phyloP scores from a whole-genome alignment of 2,113 vertebrate genomes.

The Gallinago undulata region DNA sequence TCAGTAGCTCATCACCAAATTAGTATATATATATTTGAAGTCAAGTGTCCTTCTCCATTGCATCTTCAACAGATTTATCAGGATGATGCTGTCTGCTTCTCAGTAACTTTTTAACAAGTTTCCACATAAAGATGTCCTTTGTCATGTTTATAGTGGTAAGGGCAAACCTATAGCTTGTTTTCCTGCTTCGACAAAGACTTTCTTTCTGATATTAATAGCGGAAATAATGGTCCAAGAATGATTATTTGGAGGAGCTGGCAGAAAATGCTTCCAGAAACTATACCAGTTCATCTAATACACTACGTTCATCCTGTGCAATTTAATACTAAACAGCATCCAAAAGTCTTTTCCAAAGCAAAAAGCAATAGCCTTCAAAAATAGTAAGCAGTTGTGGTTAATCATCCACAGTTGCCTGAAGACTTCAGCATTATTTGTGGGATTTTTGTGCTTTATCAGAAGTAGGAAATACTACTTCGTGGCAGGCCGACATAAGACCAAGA shows the following conservation, averaged over 20 bases:
- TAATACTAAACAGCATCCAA: background rate
- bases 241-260: background rate
- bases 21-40: background rate
- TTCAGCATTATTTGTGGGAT: background rate
- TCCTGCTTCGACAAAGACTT: background rate
- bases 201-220: background rate
- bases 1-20: background rate
- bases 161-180: background rate
- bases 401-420: background rate
- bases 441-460: background rate
- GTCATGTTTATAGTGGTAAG: background rate
- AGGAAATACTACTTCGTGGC: background rate
- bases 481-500: background rate
- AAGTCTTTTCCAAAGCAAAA: background rate
- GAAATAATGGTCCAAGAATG: background rate
- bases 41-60: background rate
- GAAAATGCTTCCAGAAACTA: background rate
- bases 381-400: background rate
- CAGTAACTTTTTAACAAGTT: background rate
- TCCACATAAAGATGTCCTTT: background rate
- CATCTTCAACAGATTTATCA: background rate
- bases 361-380: background rate
- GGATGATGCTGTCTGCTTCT: background rate
- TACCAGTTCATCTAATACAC: background rate
- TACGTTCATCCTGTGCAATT: background rate